These are phyloP conservation scores for Apogon talboti DNA, from an alignment of 2,797 vertebrate genomes.

Conservation along the genomic window DNA sequence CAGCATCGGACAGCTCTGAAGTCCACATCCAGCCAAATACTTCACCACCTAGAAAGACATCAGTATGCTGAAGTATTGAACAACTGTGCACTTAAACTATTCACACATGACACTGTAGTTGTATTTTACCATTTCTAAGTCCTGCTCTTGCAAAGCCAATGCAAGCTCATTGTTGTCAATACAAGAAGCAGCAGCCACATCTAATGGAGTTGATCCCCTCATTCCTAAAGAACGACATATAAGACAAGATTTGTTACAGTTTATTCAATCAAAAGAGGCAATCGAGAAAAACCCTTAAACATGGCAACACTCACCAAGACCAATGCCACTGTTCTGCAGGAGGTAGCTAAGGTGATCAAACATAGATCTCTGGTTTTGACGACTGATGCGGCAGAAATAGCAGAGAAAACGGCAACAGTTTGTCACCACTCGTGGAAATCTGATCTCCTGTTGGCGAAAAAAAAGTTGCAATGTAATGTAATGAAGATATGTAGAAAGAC, in stretches of 20 bases:
- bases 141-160: slow-evolving; percentile 93
- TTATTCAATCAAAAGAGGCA: background rate
- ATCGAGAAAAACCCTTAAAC: background rate
- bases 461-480: background rate
- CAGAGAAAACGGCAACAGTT: slow-evolving; percentile 97
- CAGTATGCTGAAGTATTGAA: slow-evolving; percentile 1
- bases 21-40: slow-evolving; percentile 93
- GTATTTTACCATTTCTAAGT: slow-evolving; percentile 91
- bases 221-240: slow-evolving; percentile 82
- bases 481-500: background rate
- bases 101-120: background rate
- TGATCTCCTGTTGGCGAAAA: slow-evolving; percentile 87
- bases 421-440: slow-evolving; percentile 96
- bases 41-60: slow-evolving; percentile 88
- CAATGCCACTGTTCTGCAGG: slow-evolving; percentile 94
- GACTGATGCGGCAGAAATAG: slow-evolving; percentile 97
- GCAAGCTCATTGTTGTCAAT: slow-evolving; percentile 97
- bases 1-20: slow-evolving; percentile 95
- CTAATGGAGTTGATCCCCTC: slow-evolving; percentile 94
- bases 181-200: slow-evolving; percentile 94
- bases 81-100: background rate
- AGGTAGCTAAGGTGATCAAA: slow-evolving; percentile 97
- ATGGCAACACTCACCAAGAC: slow-evolving; percentile 85
- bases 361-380: slow-evolving; percentile 97
- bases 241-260: slow-evolving; percentile 13